Evolutionary conservation across 2,888 invertebrate species (phyloP).

Genomic region (Leptura quadrifasciata): DNA sequence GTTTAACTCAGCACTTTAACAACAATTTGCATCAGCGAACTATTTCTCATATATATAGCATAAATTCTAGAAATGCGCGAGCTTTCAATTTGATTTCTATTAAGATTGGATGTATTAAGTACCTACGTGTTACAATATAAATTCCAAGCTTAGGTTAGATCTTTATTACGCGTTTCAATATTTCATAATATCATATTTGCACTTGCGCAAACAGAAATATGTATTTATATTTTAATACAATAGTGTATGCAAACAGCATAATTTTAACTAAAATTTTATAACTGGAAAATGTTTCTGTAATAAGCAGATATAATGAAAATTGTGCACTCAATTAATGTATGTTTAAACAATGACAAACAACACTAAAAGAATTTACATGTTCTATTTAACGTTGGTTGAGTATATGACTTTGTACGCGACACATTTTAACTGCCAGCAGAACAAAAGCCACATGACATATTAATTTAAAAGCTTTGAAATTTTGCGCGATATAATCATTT

Average conservation of each 20-base stretch:
- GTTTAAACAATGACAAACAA: background rate
- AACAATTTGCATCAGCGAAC: constrained; percentile 31
- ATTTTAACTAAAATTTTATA: background rate
- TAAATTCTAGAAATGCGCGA: constrained; percentile 28
- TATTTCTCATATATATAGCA: constrained; percentile 19
- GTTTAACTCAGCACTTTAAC: constrained; percentile 20
- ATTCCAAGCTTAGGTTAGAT: constrained; percentile 29
- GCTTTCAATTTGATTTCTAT: constrained; percentile 34
- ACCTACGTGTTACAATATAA: constrained; percentile 35
- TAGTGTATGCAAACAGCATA: background rate
- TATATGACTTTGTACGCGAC: background rate
- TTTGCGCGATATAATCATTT: background rate
- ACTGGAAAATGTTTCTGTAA: background rate
- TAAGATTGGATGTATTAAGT: constrained; percentile 37
- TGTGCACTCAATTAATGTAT: constrained; percentile 1
- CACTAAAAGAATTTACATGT: background rate
- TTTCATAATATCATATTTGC: background rate
- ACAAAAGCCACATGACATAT: constrained; percentile 7
- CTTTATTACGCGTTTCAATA: background rate
- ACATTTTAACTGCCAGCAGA: background rate
- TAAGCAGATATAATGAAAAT: background rate
- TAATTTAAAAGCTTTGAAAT: constrained; percentile 7
- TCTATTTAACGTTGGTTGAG: background rate
- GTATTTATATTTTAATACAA: background rate
- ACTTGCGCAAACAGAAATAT: background rate